Conservation (phyloP, 2,888 invertebrate species). For the Andrena flavipes region DNA sequence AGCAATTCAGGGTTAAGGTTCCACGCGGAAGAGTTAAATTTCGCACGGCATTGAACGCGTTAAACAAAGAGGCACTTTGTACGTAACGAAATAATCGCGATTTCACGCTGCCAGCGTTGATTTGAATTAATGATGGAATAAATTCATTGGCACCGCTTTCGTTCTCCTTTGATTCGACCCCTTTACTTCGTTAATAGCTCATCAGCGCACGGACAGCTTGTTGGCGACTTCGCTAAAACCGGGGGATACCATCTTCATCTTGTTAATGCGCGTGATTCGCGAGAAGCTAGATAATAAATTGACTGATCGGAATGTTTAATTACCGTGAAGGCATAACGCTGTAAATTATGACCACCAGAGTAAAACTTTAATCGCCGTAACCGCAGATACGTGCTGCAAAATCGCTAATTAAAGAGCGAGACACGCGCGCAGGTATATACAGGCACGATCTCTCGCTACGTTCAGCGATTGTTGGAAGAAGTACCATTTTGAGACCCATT, state of each 20-base stretch:
- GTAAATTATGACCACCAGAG: conserved; percentile 8
- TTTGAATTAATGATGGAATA: neutral
- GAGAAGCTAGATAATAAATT: neutral
- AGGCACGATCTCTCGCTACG: neutral
- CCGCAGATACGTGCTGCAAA: neutral
- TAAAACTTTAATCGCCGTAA: neutral
- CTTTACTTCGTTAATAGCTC: neutral
- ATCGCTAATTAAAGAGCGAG: neutral
- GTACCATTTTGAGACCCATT: neutral
- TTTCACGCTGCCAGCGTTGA: neutral
- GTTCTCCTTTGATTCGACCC: neutral
- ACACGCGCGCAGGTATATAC: neutral
- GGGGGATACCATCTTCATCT: neutral
- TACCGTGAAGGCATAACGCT: conserved; percentile 23
- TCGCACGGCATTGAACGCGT: conserved; percentile 12
- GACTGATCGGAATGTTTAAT: conserved; percentile 30
- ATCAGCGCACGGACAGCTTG: too few relatives aligned
- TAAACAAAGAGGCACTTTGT: neutral
- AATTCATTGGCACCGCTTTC: neutral
- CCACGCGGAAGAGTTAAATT: conserved; percentile 16
- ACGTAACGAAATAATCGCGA: neutral
- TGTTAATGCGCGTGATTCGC: neutral
- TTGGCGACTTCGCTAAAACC: neutral
- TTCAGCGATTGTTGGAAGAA: neutral
- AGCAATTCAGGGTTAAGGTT: conserved; percentile 15